phyloP scores from a whole-genome alignment of 2,888 invertebrate genomes.

The Trichogramma evanescens region DNA sequence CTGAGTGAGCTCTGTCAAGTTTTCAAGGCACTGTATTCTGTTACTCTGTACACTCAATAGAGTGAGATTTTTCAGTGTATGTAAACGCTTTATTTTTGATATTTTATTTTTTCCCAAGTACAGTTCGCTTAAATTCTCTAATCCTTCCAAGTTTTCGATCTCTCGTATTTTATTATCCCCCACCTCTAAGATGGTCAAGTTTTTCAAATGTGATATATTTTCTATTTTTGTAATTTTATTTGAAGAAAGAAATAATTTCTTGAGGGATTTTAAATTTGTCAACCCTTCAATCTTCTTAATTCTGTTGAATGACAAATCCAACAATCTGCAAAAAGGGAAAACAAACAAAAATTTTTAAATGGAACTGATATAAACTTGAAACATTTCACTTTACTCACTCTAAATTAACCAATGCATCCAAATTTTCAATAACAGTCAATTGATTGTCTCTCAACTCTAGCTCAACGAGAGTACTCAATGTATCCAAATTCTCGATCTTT shows the following conservation, averaged over 20 bases:
- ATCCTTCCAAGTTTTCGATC: constrained; percentile 77
- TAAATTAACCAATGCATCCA: constrained; percentile 79
- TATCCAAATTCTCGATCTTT: constrained; percentile 81
- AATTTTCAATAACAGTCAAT: constrained; percentile 83
- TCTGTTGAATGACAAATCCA: constrained; percentile 95
- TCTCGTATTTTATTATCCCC: constrained; percentile 90
- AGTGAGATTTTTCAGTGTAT: constrained; percentile 63
- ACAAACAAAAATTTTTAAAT: constrained; percentile 8
- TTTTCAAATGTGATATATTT: constrained; percentile 72
- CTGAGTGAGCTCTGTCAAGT: constrained; percentile 64
- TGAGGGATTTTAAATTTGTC: constrained; percentile 64
- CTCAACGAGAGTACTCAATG: constrained; percentile 70
- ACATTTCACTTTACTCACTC: constrained; percentile 58
- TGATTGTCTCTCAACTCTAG: constrained; percentile 97
- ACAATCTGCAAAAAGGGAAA: constrained; percentile 55
- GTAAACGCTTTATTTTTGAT: constrained; percentile 74
- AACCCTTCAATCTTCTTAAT: constrained; percentile 80
- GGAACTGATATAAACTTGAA: neutral
- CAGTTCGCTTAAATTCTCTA: constrained; percentile 68
- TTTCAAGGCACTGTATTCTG: constrained; percentile 79
- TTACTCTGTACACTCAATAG: constrained; percentile 88
- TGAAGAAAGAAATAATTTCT: constrained; percentile 80
- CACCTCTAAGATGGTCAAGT: constrained; percentile 79
- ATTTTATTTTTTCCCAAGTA: constrained; percentile 96
- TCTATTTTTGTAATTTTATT: constrained; percentile 85